These are phyloP conservation scores for Marcusenius ussheri DNA, from an alignment of 2,113 vertebrate species.

Conservation along the genomic window DNA sequence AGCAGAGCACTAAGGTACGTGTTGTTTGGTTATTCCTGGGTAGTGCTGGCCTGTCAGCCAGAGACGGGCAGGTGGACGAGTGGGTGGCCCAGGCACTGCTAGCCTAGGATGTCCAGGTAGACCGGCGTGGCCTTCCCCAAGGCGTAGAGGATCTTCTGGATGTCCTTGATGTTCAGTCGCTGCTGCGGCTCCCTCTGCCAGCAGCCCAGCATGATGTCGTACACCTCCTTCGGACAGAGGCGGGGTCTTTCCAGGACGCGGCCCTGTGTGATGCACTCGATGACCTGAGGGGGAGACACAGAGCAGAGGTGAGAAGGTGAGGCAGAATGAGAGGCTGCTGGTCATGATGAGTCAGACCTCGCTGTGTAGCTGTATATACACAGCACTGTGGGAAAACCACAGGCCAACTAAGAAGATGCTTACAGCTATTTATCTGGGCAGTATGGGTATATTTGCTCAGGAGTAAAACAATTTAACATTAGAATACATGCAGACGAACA, in stretches of 20 bases:
- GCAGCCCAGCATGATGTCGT: slow-evolving; percentile 69
- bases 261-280: slow-evolving; percentile 71
- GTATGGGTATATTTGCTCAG: not conserved
- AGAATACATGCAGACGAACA: not conserved
- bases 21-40: slow-evolving; percentile 36
- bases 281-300: slow-evolving; percentile 53
- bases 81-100: slow-evolving; percentile 18
- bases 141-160: slow-evolving; percentile 61
- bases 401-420: not conserved
- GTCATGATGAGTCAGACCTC: not conserved
- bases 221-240: slow-evolving; percentile 67
- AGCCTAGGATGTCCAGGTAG: slow-evolving; percentile 70
- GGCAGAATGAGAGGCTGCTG: not conserved
- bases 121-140: slow-evolving; percentile 67
- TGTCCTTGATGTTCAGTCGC: slow-evolving; percentile 67
- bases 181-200: slow-evolving; percentile 72
- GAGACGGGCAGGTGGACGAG: not conserved
- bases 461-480: not conserved
- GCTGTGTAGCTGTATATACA: not conserved
- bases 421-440: not conserved
- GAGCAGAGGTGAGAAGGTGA: slow-evolving; percentile 1
- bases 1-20: slow-evolving; percentile 36
- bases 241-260: slow-evolving; percentile 64
- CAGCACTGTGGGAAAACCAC: not conserved
- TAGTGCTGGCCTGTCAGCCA: slow-evolving; percentile 3